A percentile compares a stretch with the other conserved stretches of the same genome.
Conservation (phyloP, 2,113 vertebrate species). For the Arvicanthis niloticus region DNA sequence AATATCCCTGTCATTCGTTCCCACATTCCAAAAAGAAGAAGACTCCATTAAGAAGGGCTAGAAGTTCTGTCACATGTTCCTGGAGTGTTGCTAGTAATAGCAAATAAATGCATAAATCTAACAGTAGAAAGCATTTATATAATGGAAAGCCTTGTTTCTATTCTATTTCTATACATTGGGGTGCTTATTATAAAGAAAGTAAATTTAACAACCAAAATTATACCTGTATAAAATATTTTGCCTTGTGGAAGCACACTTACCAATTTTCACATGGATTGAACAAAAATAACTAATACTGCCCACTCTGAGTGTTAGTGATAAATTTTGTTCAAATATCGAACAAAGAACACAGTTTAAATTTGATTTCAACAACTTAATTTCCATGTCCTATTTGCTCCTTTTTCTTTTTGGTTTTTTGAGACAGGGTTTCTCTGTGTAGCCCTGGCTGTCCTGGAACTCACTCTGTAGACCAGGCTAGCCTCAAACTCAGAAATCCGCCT, state of each 20-base stretch:
- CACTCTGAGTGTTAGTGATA: background rate
- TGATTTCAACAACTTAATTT: conserved; percentile 5
- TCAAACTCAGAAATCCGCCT: too few relatives aligned
- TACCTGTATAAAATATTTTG: background rate
- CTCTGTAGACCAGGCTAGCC: too few relatives aligned
- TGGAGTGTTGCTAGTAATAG: background rate
- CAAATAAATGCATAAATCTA: conserved; percentile 40
- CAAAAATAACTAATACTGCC: background rate
- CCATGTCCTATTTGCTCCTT: background rate
- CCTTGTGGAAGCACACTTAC: conserved; percentile 23
- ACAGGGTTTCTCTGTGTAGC: too few relatives aligned
- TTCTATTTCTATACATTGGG: background rate
- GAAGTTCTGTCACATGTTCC: background rate
- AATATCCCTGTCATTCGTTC: background rate
- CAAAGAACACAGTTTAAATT: conserved; percentile 11
- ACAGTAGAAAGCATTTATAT: background rate
- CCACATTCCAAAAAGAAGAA: background rate
- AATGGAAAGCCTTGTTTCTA: background rate
- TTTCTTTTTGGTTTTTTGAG: too few relatives aligned
- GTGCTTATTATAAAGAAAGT: conserved; percentile 9
- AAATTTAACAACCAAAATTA: conserved; percentile 43
- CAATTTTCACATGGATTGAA: background rate
- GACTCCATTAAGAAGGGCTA: background rate
- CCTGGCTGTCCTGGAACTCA: too few relatives aligned
- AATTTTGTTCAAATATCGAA: conserved; percentile 37